Base-by-base conservation (phyloP, 2,888 invertebrate genomes). In the Torymus tubicola region DNA sequence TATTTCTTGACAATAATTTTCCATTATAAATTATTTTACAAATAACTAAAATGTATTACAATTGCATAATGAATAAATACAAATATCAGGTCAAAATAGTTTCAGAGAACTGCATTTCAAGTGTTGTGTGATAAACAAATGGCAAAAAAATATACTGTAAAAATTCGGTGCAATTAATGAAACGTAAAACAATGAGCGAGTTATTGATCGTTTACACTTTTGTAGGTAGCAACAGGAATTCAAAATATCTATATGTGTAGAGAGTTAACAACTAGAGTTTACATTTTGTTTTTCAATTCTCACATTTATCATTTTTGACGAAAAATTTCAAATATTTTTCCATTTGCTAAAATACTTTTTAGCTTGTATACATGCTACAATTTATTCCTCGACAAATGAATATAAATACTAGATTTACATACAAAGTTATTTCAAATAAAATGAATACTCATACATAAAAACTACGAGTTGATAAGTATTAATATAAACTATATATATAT, bases 161-260 rank as follows among this genome's bases (percentile, higher is more conserved):
- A 64, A 31, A 73, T 16, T 16, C 16, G 55, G 53, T 21, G n/a
- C 11, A 16, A 50, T 74, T 74, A 21, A 67, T 74, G 67, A 65
- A 67, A 60, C n/a, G 60, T 67, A 67, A 60, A 74, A 74, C 52
- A 74, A 67, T 67, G 16, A 58, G 18, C 31, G 13, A 21, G 42
- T 24, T 58, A 74, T 67, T 60, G 50, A 67, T 74, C n/a, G 67
- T 60, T 74, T 57, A 74, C 52, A 11, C 21, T 11, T 61, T 52
- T 14, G 52, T 16, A 13, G 58, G 55, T 31, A 55, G 16, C 24
- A 14, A 24, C 18, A 58, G 58, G 63, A 16, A 65, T 18, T 21
- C 42, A 70, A 42, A 55, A 11, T 13, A 68, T 2, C 55, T 55
- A 31, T 31, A 31, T 31, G 55, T 55, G 8, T 14, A 55, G 24